Base-by-base conservation (phyloP, 2,888 invertebrate species). In the Tenthredo mesomela region DNA sequence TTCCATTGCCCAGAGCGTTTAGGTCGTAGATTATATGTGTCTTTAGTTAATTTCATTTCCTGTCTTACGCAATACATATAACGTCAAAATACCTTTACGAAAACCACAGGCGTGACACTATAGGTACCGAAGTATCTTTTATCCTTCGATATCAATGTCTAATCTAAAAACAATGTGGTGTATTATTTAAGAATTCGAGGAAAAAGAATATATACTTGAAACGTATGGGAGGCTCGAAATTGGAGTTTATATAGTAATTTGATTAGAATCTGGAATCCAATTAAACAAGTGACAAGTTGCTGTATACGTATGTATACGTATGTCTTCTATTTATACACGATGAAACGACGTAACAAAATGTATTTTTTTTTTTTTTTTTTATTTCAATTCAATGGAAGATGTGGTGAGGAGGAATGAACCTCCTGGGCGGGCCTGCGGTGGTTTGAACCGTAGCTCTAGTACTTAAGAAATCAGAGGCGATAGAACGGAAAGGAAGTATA, bases 241-340 rank as follows among this genome's bases (percentile, higher is more conserved):
- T 67, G 29, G 67, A 29, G 25, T 82, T n/a, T 67, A 7, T 67
- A 33, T 37, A 37, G 67, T 82, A 47, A 82, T 67, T 82, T 82
- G 70, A 85, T 78, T 82, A 40, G 50, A 70, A 85, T 70, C 71
- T 54, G 82, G 70, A 87, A 86, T 84, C 88, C 89, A 89, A 89
- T 90, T 90, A 90, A 89, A 89, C 89, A 84, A 40, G 58, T 67
- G 84, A 82, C 82, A 82, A 67, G 82, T 29, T 29, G 47, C 9
- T 80, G n/a, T 37, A 29, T 37, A 80, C 4, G 43, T 7, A 25
- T 12, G 43, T 43, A 40, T 43, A 43, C 43, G 12, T 43, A 54
- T n/a, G 29, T 29, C 54, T 40, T 54, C 54, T 5, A 54, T 40
- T 50, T 61, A 12, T 61, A 78, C 54, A 58, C 50, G 58, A 78